phyloP scores from a whole-genome alignment of 1,140 invertebrate species.

The Euwallacea fornicatus region DNA sequence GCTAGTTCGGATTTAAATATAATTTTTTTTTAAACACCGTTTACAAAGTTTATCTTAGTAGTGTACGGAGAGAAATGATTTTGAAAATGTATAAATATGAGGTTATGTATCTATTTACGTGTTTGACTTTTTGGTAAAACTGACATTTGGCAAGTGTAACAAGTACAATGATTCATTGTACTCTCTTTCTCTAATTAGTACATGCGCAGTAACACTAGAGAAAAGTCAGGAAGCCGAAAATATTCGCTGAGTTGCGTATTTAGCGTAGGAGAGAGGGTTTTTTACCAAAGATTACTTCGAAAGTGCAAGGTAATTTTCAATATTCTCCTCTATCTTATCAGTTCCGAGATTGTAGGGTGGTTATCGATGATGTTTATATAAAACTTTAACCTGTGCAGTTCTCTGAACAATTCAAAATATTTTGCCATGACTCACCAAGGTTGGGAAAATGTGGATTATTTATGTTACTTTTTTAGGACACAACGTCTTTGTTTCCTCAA shows the following conservation, averaged over 20 bases:
- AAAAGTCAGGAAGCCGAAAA: not conserved
- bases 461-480: slow-evolving; percentile 34
- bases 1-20: too few species aligned
- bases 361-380: not conserved
- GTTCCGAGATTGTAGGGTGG: too few species aligned
- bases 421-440: slow-evolving; percentile 30
- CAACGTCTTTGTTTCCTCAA: slow-evolving; percentile 31
- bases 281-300: slow-evolving; percentile 29
- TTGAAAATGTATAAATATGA: too few species aligned
- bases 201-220: slow-evolving; percentile 7
- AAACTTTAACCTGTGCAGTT: not conserved
- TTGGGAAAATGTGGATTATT: slow-evolving; percentile 10
- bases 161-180: too few species aligned
- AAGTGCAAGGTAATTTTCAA: slow-evolving; percentile 25
- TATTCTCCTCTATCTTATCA: slow-evolving; percentile 1
- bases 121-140: too few species aligned
- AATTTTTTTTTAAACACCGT: too few species aligned
- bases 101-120: too few species aligned
- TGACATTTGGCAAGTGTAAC: too few species aligned
- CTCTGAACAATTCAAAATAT: slow-evolving; percentile 12
- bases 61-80: too few species aligned
- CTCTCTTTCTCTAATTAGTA: not conserved
- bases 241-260: slow-evolving; percentile 28
- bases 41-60: too few species aligned
- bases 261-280: slow-evolving; percentile 30